Evolutionary conservation across 2,113 vertebrate species (phyloP), one percentile per base, ranked within the genome.

Genomic region (Grantiella picta): DNA sequence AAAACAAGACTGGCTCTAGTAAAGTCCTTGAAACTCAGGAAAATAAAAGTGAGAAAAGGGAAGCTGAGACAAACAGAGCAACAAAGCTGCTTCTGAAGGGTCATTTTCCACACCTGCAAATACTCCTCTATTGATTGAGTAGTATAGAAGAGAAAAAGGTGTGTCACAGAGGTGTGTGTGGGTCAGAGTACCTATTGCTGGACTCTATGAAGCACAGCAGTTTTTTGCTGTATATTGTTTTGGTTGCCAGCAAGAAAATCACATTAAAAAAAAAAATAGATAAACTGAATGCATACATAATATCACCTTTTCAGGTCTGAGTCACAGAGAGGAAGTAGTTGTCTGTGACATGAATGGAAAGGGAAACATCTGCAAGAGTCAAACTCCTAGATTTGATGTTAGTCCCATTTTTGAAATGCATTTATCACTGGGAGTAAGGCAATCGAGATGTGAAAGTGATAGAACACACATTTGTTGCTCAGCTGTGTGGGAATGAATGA

Each of bases 361-460:
- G 44, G 86, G 69, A 91, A 92, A 75, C 65, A 81, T 22, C 56
- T 81, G 69, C 69, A 86, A 28, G 0, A 84, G 31, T 25, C 20
- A 31, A 6, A 35, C 29, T 73, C 85, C 40, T 38, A 60, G 65
- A 22, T 44, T 86, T 75, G 28, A 44, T 13, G 31, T 22, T 13
- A 64, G n/a, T n/a, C 52, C 12, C 0, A 0, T 52, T 86, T 81
- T 36, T 77, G 47, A 36, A 76, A 68, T 11, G 21, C 36, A 29
- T 66, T 78, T 86, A 78, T 54, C 2, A 0, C 35, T 1, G 2
- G 7, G 45, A n/a, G 24, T 33, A 45, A 90, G 28, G 18, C 0
- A 0, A 35, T 24, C 11, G 22, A 63, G 22, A 56, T 2, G 21
- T 60, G 50, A 53, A 71, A 42, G 27, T 7, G 0, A 38, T 53